phyloP scores from a whole-genome alignment of 2,797 vertebrate genomes.

The Paratrypauchen microcephalus region DNA sequence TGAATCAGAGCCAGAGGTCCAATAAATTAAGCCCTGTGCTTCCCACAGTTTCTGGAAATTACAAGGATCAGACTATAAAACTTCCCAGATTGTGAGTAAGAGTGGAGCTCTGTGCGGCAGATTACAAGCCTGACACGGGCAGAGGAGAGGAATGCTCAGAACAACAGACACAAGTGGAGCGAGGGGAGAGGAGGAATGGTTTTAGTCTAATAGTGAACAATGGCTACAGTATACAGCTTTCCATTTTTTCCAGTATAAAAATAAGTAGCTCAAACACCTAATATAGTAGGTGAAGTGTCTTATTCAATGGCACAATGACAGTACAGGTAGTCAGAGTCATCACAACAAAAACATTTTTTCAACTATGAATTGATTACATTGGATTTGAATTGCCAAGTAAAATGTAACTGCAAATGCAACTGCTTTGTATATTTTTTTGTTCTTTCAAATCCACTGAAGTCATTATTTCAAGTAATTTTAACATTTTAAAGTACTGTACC shows the following conservation, averaged over 20 bases:
- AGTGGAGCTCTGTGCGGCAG: conserved; percentile 32
- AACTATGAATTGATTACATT: too few relatives aligned
- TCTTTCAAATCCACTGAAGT: too few relatives aligned
- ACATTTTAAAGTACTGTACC: too few relatives aligned
- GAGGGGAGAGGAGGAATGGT: conserved; percentile 7
- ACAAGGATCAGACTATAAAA: conserved; percentile 16
- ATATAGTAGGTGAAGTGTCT: too few relatives aligned
- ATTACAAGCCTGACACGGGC: conserved; percentile 55
- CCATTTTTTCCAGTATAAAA: background rate
- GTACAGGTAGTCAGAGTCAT: too few relatives aligned
- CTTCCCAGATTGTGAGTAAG: conserved; percentile 25
- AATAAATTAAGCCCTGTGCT: conserved; percentile 32
- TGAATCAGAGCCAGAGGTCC: conserved; percentile 25
- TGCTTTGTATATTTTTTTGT: too few relatives aligned
- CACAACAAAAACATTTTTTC: too few relatives aligned
- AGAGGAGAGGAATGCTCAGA: conserved; percentile 50
- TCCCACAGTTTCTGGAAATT: conserved; percentile 31
- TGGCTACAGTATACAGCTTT: too few relatives aligned
- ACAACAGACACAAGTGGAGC: conserved; percentile 25
- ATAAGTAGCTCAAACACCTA: background rate
- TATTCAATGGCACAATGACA: too few relatives aligned
- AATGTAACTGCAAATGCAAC: too few relatives aligned
- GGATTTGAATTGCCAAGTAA: too few relatives aligned
- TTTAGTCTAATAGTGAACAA: conserved; percentile 8
- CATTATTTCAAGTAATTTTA: too few relatives aligned